These are phyloP conservation scores for Corythornis cristatus DNA, from an alignment of 2,113 vertebrate species.

Conservation along the genomic window DNA sequence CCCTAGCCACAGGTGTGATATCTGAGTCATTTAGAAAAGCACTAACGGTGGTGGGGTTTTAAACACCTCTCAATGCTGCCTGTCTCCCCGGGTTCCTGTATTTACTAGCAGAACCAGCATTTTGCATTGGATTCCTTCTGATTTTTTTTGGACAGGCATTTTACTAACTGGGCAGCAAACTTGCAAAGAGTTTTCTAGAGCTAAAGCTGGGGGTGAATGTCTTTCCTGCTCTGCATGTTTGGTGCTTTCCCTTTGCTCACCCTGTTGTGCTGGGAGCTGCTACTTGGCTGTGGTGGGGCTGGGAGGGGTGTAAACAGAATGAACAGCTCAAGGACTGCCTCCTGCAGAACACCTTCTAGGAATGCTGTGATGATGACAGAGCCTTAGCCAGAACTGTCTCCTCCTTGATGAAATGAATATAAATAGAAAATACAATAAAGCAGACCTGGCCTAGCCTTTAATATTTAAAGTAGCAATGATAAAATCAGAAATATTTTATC, in stretches of 20 bases:
- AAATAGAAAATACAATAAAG: neutral
- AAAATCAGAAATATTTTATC: neutral
- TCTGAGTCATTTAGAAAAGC: neutral
- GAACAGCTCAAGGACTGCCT: neutral
- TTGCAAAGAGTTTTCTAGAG: neutral
- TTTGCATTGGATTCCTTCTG: neutral
- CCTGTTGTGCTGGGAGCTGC: rapidly evolving
- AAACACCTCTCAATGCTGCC: neutral
- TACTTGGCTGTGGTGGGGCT: rapidly evolving
- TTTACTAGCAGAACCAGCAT: neutral
- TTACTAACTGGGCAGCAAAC: rapidly evolving
- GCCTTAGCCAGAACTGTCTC: neutral
- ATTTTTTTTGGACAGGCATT: neutral
- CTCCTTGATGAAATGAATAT: neutral
- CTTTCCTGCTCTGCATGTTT: rapidly evolving
- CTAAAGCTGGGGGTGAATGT: neutral
- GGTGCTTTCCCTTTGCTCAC: neutral
- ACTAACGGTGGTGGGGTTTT: neutral
- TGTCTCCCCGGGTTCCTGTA: neutral
- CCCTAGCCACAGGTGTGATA: neutral
- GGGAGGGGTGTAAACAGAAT: neutral
- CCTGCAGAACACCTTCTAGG: neutral
- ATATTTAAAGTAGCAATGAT: neutral
- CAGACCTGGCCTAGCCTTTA: neutral
- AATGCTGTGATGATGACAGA: neutral